phyloP scores from a whole-genome alignment of 2,797 vertebrate species.

The Mallotus villosus region DNA sequence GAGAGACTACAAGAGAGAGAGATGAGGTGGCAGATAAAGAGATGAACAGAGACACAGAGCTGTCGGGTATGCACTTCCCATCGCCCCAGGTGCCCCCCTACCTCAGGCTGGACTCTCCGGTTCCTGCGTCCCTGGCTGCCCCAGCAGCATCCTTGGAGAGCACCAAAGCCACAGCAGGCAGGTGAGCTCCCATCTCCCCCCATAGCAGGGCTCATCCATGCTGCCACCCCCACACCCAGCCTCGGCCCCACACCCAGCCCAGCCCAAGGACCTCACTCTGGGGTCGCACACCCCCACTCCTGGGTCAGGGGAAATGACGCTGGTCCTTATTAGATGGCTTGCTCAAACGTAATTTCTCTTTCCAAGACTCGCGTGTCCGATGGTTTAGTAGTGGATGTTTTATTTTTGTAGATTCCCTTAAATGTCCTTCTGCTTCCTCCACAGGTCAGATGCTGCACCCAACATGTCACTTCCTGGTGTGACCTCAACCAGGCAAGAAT shows the following conservation, averaged over 20 bases:
- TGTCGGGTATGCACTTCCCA: no score
- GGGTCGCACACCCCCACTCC: conserved; percentile 3
- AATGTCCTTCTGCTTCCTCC: neutral
- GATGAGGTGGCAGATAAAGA: neutral
- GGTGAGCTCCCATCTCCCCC: conserved; percentile 67
- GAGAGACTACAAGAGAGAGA: neutral
- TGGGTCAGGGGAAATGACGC: neutral
- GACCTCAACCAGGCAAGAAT: neutral
- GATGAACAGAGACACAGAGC: conserved; percentile 2
- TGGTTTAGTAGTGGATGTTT: neutral
- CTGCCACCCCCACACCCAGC: conserved; percentile 47
- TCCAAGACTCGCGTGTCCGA: neutral
- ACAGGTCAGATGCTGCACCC: neutral
- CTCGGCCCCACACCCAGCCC: conserved; percentile 40
- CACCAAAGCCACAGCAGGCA: conserved; percentile 71
- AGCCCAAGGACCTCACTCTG: conserved; percentile 11
- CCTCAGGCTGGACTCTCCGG: conserved; percentile 76
- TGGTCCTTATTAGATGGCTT: conserved; percentile 21
- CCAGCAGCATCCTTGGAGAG: conserved; percentile 73
- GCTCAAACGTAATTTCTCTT: neutral
- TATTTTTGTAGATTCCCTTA: neutral
- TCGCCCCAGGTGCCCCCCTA: conserved; percentile 38
- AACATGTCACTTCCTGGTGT: neutral
- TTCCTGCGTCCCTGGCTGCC: conserved; percentile 50
- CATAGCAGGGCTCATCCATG: conserved; percentile 71